phyloP scores from a whole-genome alignment of 2,113 vertebrate genomes.

The Epinephelus fuscoguttatus region DNA sequence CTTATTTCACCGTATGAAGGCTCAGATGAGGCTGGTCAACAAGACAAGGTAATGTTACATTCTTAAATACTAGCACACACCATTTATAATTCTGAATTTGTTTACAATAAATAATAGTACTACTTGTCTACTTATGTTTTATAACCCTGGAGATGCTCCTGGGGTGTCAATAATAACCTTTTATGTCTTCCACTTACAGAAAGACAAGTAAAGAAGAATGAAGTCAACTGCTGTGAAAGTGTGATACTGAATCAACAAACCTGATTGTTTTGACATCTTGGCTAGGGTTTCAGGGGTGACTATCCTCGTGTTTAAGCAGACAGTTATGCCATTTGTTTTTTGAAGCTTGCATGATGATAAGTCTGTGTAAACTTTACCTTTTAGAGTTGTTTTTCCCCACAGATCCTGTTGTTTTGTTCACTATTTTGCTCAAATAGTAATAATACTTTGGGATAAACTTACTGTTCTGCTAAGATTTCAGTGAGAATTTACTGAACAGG shows the following conservation, averaged over 20 bases:
- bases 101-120: not conserved
- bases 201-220: conserved; percentile 72
- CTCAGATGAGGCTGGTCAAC: conserved; percentile 45
- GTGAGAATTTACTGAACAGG: not conserved
- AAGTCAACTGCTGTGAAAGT: not conserved
- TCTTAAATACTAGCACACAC: accelerated
- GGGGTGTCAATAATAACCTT: not conserved
- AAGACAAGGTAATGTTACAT: conserved; percentile 72
- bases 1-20: conserved; percentile 51
- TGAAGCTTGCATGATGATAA: not conserved
- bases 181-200: conserved; percentile 60
- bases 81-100: not conserved
- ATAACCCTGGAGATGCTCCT: not conserved
- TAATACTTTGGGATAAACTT: not conserved
- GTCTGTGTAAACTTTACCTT: not conserved
- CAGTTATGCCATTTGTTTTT: not conserved
- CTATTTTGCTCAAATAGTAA: not conserved
- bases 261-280: not conserved
- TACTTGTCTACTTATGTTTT: not conserved
- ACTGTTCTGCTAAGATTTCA: no score
- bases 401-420: not conserved
- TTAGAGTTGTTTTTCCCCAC: not conserved
- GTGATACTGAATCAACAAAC: not conserved
- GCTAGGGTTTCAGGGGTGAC: not conserved
- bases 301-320: not conserved